Base-by-base conservation (phyloP, 1,140 invertebrate species). In the Varroa destructor region DNA sequence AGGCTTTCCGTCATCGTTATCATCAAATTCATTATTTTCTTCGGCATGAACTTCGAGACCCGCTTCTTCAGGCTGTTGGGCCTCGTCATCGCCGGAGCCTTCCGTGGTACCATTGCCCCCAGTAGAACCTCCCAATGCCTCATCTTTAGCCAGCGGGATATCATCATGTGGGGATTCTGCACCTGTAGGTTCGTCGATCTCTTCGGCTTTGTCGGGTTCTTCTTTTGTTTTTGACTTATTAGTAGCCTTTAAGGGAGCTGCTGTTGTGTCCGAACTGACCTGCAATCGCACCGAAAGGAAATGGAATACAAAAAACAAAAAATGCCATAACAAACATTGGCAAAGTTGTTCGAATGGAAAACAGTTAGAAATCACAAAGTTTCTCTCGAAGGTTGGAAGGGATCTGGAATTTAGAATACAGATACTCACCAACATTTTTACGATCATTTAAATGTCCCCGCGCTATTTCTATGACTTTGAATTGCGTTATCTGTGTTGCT, bases 71-170 rank as follows among this genome's bases (percentile, higher is more conserved):
- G 61, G 61, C 36, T 67, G 61, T 37, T 67, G 61, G 12, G 46
- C 46, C 8, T 67, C 61, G 61, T 67, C 61, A 40, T 67, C 61
- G 12, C 3, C 46, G 46, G 46, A 51, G 46, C 46, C 46, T 8
- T 51, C 46, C 3, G 46, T 51, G 46, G 46, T 51, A 8, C 46
- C 46, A 51, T 51, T 51, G 46, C 46, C 46, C 4, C 67, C 67
- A 70, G 67, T 6, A 4, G 67, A 61, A 6, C 56, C 55, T 73
- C 57, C 61, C n/a, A 55, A 36, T 51, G 73, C 36, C 46, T 71
- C 72, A 6, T 43, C 72, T 43, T 73, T 75, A 37, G 55, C 71
- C 14, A 37, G 54, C 43, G 25, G 55, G 54, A 73, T 75, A 55
- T 74, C 64, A 37, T 73, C 73, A 56, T 42, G 56, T 43, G 74